Evolutionary conservation across 2,888 invertebrate genomes (phyloP), one percentile per base, ranked within the genome.

Genomic region (Temnothorax rugatulus): DNA sequence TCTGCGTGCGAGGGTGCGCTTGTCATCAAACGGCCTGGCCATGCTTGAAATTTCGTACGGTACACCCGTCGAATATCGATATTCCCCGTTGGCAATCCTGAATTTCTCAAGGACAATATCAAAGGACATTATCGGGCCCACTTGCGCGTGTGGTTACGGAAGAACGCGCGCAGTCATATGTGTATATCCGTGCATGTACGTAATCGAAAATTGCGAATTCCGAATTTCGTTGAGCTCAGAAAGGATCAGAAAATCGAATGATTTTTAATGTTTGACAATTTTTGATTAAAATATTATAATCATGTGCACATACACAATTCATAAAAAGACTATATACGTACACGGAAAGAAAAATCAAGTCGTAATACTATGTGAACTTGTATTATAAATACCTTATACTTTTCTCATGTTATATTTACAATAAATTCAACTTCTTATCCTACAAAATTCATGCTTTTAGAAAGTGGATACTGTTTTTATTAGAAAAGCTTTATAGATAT

Each of bases 11-110:
- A 88, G 91, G 87, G 89, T 90, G 89, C 90, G 91, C 89, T 90
- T 91, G 93, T 91, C 93, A 93, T 93, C 92, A 92, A 92, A 91
- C 90, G 89, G 89, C 83, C 90, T 92, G 92, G 92, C 91, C 91
- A 91, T 90, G 92, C 93, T 92, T 91, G 91, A 92, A 93, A 93
- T 93, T 93, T 90, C 88, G 89, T 89, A 87, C 86, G 86, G 89
- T 90, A 90, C 89, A 88, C 38, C 89, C 87, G 85, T 77, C 88
- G 89, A 91, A 91, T 92, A 92, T 92, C 92, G 91, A 90, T 90
- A 88, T 90, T 88, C 86, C 84, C 85, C 64, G 81, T 47, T 63
- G 86, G 75, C 83, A 86, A 88, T 82, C 86, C 86, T 63, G 84
- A 75, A 89, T 90, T 90, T 89, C 88, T 88, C 86, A 89, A 90